Conservation (phyloP, 2,888 invertebrate genomes). For the Stenichneumon culpator region DNA sequence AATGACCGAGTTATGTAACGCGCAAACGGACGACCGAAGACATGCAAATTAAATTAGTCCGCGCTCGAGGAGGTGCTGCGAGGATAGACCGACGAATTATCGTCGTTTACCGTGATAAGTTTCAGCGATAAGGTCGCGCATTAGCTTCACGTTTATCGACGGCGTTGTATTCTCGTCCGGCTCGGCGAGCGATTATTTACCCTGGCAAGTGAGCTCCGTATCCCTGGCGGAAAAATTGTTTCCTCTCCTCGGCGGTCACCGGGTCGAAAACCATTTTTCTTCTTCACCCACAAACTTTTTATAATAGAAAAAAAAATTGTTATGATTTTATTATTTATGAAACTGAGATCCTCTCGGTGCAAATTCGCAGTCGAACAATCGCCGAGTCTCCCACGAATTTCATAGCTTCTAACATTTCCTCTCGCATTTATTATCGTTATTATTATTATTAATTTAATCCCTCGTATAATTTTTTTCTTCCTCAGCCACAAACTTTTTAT, state of each 20-base stretch:
- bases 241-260: conserved; percentile 87
- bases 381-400: conserved; percentile 29
- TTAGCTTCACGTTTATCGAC: too few relatives aligned
- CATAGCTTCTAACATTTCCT: neutral
- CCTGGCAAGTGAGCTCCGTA: conserved; percentile 89
- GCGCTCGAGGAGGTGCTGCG: neutral
- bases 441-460: too few relatives aligned
- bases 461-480: conserved; percentile 69
- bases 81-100: neutral
- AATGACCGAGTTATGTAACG: conserved; percentile 14
- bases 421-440: too few relatives aligned
- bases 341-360: too few relatives aligned
- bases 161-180: neutral
- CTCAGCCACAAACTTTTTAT: neutral
- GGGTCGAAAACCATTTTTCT: conserved; percentile 87
- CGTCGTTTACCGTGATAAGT: conserved; percentile 1
- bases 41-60: conserved; percentile 62
- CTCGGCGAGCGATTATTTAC: conserved; percentile 84
- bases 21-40: conserved; percentile 30
- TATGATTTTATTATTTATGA: too few relatives aligned
- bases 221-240: conserved; percentile 87
- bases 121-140: conserved; percentile 3
- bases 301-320: conserved; percentile 10
- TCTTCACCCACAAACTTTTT: neutral
- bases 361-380: conserved; percentile 1